These are phyloP conservation scores for Hippoglossus hippoglossus DNA, from an alignment of 2,797 vertebrate genomes.

Conservation along the genomic window DNA sequence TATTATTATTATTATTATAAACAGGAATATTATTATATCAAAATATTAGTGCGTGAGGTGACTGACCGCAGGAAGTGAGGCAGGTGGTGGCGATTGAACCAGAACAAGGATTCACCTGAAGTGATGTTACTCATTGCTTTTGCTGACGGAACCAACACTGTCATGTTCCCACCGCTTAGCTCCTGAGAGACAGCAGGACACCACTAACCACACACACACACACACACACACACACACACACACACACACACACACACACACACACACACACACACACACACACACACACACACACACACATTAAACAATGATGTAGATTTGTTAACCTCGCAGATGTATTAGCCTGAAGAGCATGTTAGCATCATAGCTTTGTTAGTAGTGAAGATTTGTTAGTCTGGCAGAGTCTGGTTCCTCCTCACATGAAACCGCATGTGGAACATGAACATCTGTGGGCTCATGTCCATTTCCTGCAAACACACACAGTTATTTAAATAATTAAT, in stretches of 20 bases:
- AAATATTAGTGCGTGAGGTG: not conserved
- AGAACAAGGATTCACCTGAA: conserved; percentile 75
- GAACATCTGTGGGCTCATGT: conserved; percentile 75
- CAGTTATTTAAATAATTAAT: not conserved
- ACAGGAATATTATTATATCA: too few relatives aligned
- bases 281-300: not conserved
- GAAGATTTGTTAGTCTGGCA: too few relatives aligned
- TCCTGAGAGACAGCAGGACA: conserved; percentile 45
- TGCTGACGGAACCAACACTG: conserved; percentile 86
- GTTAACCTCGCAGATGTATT: not conserved
- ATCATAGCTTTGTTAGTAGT: too few relatives aligned
- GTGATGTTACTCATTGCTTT: conserved; percentile 79
- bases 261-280: conserved; percentile 10
- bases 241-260: conserved; percentile 11
- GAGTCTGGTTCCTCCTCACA: conserved; percentile 75
- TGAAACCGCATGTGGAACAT: conserved; percentile 82
- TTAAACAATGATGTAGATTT: not conserved
- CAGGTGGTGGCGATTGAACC: conserved; percentile 80
- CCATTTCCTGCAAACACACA: conserved; percentile 86
- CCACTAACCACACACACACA: conserved; percentile 35
- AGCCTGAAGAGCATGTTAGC: too few relatives aligned
- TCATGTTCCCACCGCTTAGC: conserved; percentile 81
- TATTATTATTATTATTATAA: too few relatives aligned
- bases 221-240: not conserved
- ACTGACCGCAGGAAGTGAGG: conserved; percentile 86